A percentile compares a stretch with the other conserved stretches of the same genome.
These are phyloP conservation scores for Acleris emargana DNA, from an alignment of 2,888 invertebrate genomes.

Conservation along the genomic window DNA sequence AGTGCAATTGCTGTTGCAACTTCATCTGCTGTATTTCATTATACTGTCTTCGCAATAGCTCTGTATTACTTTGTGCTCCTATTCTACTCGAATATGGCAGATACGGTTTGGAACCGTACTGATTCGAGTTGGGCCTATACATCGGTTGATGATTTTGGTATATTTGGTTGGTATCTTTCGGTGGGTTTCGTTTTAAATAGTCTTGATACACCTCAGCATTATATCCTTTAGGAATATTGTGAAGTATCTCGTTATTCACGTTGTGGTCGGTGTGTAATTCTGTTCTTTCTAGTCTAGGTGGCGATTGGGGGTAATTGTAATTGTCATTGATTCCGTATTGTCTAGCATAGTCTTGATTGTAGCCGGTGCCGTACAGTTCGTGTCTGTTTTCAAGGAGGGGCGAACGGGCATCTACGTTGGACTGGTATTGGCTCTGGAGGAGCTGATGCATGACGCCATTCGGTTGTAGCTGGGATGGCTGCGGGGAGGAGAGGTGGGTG, in stretches of 20 bases:
- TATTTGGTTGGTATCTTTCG: slow-evolving; percentile 82
- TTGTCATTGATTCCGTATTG: slow-evolving; percentile 84
- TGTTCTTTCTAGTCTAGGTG: slow-evolving; percentile 71
- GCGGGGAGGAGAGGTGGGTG: slow-evolving; percentile 65
- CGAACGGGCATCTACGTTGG: slow-evolving; percentile 77
- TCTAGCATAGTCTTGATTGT: slow-evolving; percentile 79
- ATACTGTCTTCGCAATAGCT: slow-evolving; percentile 84
- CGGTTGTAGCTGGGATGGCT: slow-evolving; percentile 73
- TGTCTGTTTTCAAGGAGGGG: slow-evolving; percentile 82
- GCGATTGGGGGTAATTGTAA: slow-evolving; percentile 80
- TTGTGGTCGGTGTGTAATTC: slow-evolving; percentile 74
- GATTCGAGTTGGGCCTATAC: slow-evolving; percentile 75
- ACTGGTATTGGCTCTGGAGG: slow-evolving; percentile 76
- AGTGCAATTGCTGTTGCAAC: slow-evolving; percentile 85
- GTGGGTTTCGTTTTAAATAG: slow-evolving; percentile 82
- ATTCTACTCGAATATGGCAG: slow-evolving; percentile 79
- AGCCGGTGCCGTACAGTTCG: slow-evolving; percentile 82
- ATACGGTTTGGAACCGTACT: slow-evolving; percentile 78
- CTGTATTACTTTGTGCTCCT: slow-evolving; percentile 84
- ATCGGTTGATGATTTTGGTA: slow-evolving; percentile 82
- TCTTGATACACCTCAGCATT: slow-evolving; percentile 84
- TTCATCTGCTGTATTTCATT: slow-evolving; percentile 87
- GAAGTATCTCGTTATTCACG: slow-evolving; percentile 74
- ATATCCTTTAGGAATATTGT: slow-evolving; percentile 80
- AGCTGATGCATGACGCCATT: slow-evolving; percentile 84